Percentiles rank a stretch among this genome's conserved stretches.
Conservation (phyloP, 2,888 invertebrate species). For the Drosophila quasianomalipes region DNA sequence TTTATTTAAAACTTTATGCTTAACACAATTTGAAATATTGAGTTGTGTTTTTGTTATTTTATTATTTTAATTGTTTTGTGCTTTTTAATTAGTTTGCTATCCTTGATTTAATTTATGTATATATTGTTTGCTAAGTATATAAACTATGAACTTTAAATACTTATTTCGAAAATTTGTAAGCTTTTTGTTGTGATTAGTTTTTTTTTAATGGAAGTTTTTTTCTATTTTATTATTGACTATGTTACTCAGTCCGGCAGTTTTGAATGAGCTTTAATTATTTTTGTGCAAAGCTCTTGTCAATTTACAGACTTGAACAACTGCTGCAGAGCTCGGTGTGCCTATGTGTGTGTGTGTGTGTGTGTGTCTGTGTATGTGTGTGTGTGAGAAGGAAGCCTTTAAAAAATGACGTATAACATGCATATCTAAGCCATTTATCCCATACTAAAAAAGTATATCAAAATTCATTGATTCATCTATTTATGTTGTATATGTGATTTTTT, state of each 20-base stretch:
- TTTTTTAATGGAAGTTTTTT: slow-evolving; percentile 32
- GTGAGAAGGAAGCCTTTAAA: slow-evolving; percentile 26
- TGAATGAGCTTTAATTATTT: slow-evolving; percentile 36
- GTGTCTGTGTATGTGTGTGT: neutral
- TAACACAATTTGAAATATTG: slow-evolving; percentile 50
- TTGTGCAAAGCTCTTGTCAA: slow-evolving; percentile 37
- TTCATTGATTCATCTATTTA: slow-evolving; percentile 47
- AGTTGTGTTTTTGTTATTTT: slow-evolving; percentile 10
- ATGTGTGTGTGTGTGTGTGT: slow-evolving; percentile 2
- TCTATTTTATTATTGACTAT: slow-evolving; percentile 44
- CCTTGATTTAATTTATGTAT: slow-evolving; percentile 37
- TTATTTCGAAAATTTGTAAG: slow-evolving; percentile 50
- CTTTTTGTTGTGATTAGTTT: slow-evolving; percentile 39
- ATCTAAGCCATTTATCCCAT: slow-evolving; percentile 47
- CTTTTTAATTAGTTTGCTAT: slow-evolving; percentile 43
- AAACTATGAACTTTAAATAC: slow-evolving; percentile 63
- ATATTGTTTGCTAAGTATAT: slow-evolving; percentile 51
- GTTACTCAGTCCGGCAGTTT: slow-evolving; percentile 60
- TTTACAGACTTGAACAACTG: slow-evolving; percentile 31
- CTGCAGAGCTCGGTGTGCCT: slow-evolving; percentile 14
- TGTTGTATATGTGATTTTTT: slow-evolving; percentile 14
- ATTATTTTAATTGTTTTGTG: slow-evolving; percentile 25
- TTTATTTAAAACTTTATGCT: slow-evolving; percentile 58
- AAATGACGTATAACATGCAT: slow-evolving; percentile 49
- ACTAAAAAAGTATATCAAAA: slow-evolving; percentile 59